A percentile compares a stretch with the other conserved stretches of the same genome.
These are phyloP conservation scores for Trissolcus japonicus DNA, from an alignment of 2,888 invertebrate genomes.

Conservation along the genomic window DNA sequence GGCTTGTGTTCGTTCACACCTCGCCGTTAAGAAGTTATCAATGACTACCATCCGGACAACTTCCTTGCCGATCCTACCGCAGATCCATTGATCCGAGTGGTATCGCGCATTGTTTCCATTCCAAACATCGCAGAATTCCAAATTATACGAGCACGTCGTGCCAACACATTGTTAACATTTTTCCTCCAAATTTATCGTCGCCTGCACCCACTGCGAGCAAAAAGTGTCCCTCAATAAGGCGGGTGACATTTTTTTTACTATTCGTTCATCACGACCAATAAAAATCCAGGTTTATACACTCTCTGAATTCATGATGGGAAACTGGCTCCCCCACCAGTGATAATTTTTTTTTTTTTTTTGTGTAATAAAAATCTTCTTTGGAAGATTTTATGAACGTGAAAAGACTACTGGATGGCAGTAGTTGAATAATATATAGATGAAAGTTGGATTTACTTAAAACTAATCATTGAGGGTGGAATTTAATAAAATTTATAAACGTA, in stretches of 20 bases:
- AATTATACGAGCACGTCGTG: constrained; percentile 33
- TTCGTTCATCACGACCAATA: constrained; percentile 29
- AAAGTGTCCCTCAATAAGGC: constrained; percentile 2
- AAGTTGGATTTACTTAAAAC: too few relatives aligned
- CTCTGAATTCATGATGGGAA: constrained; percentile 18
- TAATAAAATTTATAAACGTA: constrained; percentile 74
- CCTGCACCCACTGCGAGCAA: constrained; percentile 12
- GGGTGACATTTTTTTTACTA: constrained; percentile 15
- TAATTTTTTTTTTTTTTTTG: background rate
- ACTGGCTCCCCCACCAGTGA: constrained; percentile 30
- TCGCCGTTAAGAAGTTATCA: constrained; percentile 51
- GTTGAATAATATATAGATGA: too few relatives aligned
- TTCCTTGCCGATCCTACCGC: constrained; percentile 37
- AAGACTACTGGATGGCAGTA: constrained; percentile 32
- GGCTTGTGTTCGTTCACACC: constrained; percentile 56
- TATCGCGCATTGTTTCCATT: constrained; percentile 39
- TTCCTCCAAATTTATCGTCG: constrained; percentile 41
- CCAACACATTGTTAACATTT: constrained; percentile 43
- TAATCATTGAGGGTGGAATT: constrained; percentile 60
- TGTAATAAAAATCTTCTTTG: constrained; percentile 24
- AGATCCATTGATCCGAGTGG: constrained; percentile 40
- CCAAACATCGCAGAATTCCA: constrained; percentile 33
- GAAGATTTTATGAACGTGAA: constrained; percentile 38
- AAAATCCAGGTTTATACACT: constrained; percentile 44
- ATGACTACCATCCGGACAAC: constrained; percentile 56